Conservation (phyloP, 92 coral and sea anemone genomes). For the Phymanthus crucifer region DNA sequence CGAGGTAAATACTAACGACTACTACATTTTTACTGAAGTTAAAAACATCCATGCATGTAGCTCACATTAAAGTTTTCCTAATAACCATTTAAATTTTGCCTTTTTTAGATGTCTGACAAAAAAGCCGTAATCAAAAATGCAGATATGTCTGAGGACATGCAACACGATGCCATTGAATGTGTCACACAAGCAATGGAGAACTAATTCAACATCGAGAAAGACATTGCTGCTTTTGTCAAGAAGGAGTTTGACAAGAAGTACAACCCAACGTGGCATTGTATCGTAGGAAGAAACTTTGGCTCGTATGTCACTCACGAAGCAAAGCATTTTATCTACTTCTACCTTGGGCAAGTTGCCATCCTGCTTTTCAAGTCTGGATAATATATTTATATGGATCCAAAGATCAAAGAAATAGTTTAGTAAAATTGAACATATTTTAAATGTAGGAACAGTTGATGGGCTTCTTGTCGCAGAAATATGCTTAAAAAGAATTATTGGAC, state of each 20-base stretch:
- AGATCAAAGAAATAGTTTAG: too few species aligned
- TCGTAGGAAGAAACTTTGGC: slow-evolving; percentile 96
- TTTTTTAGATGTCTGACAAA: slow-evolving; percentile 69
- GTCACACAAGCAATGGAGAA: slow-evolving; percentile 92
- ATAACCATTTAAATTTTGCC: neutral
- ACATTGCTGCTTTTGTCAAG: slow-evolving; percentile 91
- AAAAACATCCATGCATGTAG: neutral
- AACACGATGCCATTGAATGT: slow-evolving; percentile 90
- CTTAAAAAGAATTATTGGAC: too few species aligned
- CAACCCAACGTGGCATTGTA: slow-evolving; percentile 99
- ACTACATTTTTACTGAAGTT: neutral
- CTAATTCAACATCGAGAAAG: slow-evolving; percentile 92
- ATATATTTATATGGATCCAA: too few species aligned
- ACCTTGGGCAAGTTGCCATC: slow-evolving; percentile 96
- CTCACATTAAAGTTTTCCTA: too few species aligned
- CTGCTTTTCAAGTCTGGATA: slow-evolving; percentile 87
- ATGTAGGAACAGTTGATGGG: too few species aligned
- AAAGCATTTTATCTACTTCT: slow-evolving; percentile 95
- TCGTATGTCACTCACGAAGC: slow-evolving; percentile 97
- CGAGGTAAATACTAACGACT: neutral
- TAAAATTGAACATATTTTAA: too few species aligned
- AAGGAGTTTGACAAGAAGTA: slow-evolving; percentile 97
- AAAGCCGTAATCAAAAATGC: slow-evolving; percentile 94
- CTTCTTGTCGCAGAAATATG: too few species aligned
- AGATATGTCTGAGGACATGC: slow-evolving; percentile 96